Evolutionary conservation across 2,888 invertebrate genomes (phyloP), one percentile per base, ranked within the genome.

Genomic region (Troides aeacus): DNA sequence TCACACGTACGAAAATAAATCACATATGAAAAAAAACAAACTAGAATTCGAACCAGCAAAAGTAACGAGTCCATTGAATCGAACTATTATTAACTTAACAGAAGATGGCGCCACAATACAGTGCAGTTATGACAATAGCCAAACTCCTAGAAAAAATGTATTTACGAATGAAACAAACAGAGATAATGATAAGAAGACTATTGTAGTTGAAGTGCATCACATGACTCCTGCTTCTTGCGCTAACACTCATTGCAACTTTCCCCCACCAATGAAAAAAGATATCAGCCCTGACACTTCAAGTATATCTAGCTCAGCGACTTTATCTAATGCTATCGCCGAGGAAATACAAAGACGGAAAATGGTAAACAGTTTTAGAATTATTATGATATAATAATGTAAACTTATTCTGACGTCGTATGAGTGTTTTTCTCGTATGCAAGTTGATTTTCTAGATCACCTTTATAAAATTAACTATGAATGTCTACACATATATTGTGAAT

Each of bases 131-230:
- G 90, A 93, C 62, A 91, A 92, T 63, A 90, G 90, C 70, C 84
- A 87, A 66, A 79, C 86, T n/a, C 87, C 88, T 76, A 90, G 85
- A 75, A 93, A 87, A 74, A 88, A 79, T 76, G 84, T 83, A 62
- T 89, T 86, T 77, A 75, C 86, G 18, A 89, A 85, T 72, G 83
- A 83, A 74, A 70, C 76, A 36, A 79, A 76, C 70, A 84, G 86
- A 74, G 87, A 87, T 69, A 87, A 79, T 72, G 91, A 93, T 39
- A 92, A 92, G 72, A 96, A 96, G 84, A 95, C 95, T 24, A 95
- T 96, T 70, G 94, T 95, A 36, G 96, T 96, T 12, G 96, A 96
- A 84, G 96, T 96, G n/a, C 96, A 96, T 72, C 91, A 93, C 70
- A 85, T 85, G 59, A 88, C 84, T 71, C 80, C 82, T 6, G 76